Conservation (phyloP, 2,888 invertebrate species). For the Dexiosoma caninum region DNA sequence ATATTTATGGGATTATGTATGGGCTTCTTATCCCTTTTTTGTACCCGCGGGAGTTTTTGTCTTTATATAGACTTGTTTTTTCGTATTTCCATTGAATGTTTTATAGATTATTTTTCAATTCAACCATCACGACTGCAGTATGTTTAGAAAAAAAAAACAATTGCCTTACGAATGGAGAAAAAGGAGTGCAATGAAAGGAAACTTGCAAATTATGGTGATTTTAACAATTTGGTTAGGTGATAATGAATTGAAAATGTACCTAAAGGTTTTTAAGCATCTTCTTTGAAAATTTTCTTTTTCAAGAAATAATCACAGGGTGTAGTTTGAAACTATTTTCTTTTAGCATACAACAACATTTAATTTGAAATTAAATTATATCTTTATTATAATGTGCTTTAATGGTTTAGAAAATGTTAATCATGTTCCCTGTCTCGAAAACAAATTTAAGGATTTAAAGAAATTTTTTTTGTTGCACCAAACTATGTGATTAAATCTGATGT, state of each 20-base stretch:
- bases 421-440: background rate
- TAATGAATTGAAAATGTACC: constrained; percentile 60
- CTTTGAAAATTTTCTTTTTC: background rate
- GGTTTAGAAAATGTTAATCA: background rate
- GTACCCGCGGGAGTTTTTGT: constrained; percentile 58
- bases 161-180: background rate
- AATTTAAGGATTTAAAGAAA: background rate
- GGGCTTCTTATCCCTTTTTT: constrained; percentile 46
- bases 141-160: background rate
- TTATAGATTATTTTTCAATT: constrained; percentile 60
- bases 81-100: constrained; percentile 33
- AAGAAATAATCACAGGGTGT: background rate
- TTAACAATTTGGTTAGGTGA: constrained; percentile 56
- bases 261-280: constrained; percentile 13
- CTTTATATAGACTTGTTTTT: constrained; percentile 46
- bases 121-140: constrained; percentile 48
- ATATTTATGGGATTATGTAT: constrained; percentile 30
- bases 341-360: background rate
- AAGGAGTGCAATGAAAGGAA: constrained; percentile 45
- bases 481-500: too few relatives aligned
- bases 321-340: background rate
- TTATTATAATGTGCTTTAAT: background rate
- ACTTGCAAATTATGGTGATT: constrained; percentile 63
- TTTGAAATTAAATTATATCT: constrained; percentile 17
- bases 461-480: too few relatives aligned